phyloP scores from a whole-genome alignment of 1,140 invertebrate genomes.

The Lepidurus arcticus region DNA sequence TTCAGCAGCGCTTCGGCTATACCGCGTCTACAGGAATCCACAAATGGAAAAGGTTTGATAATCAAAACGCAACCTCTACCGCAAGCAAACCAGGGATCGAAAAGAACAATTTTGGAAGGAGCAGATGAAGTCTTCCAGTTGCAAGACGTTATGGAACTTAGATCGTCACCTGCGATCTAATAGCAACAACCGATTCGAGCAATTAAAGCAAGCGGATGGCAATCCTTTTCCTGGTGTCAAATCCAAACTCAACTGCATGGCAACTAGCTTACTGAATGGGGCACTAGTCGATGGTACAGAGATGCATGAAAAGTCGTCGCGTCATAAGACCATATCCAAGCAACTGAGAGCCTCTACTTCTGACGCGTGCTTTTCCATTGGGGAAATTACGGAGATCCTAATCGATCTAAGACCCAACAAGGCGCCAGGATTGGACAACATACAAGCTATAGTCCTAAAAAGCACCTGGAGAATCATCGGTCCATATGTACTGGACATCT shows the following conservation, averaged over 20 bases:
- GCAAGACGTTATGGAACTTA: slow-evolving; percentile 1
- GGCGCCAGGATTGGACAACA: background rate
- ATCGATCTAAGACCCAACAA: background rate
- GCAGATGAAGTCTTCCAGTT: background rate
- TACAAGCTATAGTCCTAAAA: too few species aligned
- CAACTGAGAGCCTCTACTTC: background rate
- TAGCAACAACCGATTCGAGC: background rate
- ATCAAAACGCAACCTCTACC: too few species aligned
- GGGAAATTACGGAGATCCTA: background rate
- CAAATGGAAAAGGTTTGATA: too few species aligned
- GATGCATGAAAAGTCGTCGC: background rate
- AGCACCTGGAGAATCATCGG: background rate
- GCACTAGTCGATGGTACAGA: background rate
- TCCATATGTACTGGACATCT: background rate
- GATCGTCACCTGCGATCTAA: background rate
- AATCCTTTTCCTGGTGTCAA: slow-evolving; percentile 1
- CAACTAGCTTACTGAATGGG: background rate
- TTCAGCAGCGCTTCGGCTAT: too few species aligned
- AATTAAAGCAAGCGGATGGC: slow-evolving; percentile 24
- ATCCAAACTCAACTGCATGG: slow-evolving; percentile 23
- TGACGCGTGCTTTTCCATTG: background rate
- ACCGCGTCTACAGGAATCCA: too few species aligned
- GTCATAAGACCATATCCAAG: background rate
- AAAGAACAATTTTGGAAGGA: background rate
- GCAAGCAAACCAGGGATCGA: too few species aligned